Evolutionary conservation across 2,888 invertebrate genomes (phyloP), one percentile per base, ranked within the genome.

Genomic region (Drosophila helvetica): DNA sequence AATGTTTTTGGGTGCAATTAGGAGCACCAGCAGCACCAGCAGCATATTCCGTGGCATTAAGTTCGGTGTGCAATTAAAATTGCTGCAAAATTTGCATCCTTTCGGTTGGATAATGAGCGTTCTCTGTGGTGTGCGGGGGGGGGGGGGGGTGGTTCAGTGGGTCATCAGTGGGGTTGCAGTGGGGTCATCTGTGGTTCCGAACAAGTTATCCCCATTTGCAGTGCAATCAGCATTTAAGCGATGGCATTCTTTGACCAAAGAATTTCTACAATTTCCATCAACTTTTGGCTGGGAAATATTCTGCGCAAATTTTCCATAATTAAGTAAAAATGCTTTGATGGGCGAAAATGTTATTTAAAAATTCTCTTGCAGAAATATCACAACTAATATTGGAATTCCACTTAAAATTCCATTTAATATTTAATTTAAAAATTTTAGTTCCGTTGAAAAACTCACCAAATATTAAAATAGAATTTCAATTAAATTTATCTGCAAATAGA

Each of bases 31-130:
- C 12, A 4, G 15, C 25, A 25, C 7, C 25, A 25, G 2, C 65
- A 76, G 86, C 84, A 86, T 83, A 80, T 77, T 74, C 67, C 68
- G 57, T 53, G 73, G 73, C 70, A 46, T 62, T 69, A 66, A 73
- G 70, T 78, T 80, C 60, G 56, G 66, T 60, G 63, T 59, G 85
- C 82, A 81, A 85, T 85, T 85, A 85, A 86, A 81, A 86, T 72
- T 62, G 51, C 57, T 64, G 65, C 53, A 38, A 42, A 63, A 60
- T 50, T 59, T 63, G 45, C 60, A 61, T 38, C 38, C 38, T 38
- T 38, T 50, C 30, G 33, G 55, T 33, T 51, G 53, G 60, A 66
- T 74, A 73, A 73, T 73, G 74, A 73, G 15, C 2, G 15, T n/a
- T 38, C 15, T 38, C 7, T n/a, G 33, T 12, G 73, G 57, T 56